Percentiles rank a stretch among this genome's conserved stretches.
Conservation (phyloP, 2,888 invertebrate species). For the Molorchus minor region DNA sequence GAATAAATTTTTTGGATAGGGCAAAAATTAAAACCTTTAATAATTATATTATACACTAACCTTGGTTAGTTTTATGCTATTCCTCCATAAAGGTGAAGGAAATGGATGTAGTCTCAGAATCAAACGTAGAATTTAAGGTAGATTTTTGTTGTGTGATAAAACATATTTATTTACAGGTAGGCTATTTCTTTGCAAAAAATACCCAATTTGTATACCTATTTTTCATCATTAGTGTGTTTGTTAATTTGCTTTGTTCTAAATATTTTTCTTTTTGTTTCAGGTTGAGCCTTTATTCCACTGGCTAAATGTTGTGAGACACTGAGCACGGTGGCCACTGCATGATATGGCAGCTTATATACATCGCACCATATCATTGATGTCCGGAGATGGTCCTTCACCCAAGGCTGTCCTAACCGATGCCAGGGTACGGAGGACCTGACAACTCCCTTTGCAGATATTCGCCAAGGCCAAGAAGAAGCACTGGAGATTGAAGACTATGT, state of each 20-base stretch:
- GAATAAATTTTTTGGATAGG: too few relatives aligned
- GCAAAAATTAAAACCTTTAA: too few relatives aligned
- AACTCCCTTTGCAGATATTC: constrained; percentile 96
- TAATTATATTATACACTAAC: too few relatives aligned
- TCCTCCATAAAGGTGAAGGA: too few relatives aligned
- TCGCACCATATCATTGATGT: constrained; percentile 88
- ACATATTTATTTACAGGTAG: too few relatives aligned
- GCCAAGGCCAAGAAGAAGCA: constrained; percentile 98
- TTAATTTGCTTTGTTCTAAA: constrained; percentile 3
- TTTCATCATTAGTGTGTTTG: constrained; percentile 9
- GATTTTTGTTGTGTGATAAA: too few relatives aligned
- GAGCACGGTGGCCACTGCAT: too few relatives aligned
- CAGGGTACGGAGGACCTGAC: constrained; percentile 68
- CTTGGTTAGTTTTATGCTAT: too few relatives aligned
- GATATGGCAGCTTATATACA: constrained; percentile 91
- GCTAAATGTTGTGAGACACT: constrained; percentile 24
- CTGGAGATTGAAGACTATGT: constrained; percentile 93
- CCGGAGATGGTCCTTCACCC: constrained; percentile 74
- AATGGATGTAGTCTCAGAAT: too few relatives aligned
- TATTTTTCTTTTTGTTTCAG: constrained; percentile 23
- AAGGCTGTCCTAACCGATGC: constrained; percentile 64
- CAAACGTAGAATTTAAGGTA: too few relatives aligned
- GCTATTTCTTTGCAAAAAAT: too few relatives aligned
- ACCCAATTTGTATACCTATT: too few relatives aligned
- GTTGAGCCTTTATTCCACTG: constrained; percentile 25